Conservation (phyloP, 2,797 vertebrate genomes). For the Phataginus tetradactyla region DNA sequence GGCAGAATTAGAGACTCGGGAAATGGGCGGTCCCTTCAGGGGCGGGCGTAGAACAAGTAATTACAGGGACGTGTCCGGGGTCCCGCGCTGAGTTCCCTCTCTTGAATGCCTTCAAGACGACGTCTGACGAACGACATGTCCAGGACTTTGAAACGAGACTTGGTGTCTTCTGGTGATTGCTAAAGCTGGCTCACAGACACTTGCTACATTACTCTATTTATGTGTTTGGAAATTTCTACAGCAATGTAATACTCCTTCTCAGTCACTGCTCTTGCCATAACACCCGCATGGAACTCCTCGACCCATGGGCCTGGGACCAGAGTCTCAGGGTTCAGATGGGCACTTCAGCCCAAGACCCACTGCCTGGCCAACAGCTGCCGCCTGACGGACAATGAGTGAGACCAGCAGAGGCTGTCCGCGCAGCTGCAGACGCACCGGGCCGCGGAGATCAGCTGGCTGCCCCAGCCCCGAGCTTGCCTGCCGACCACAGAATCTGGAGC, state of each 20-base stretch:
- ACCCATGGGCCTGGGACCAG: not conserved
- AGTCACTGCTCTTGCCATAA: not conserved
- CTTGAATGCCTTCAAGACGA: not conserved
- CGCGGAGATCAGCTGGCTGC: not conserved
- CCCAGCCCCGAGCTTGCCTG: accelerated
- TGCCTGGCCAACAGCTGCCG: not conserved
- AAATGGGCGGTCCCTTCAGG: not conserved
- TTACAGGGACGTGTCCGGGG: not conserved
- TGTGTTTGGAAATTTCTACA: not conserved
- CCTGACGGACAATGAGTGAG: not conserved
- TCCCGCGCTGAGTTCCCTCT: not conserved
- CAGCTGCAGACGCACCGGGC: not conserved
- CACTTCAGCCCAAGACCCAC: not conserved
- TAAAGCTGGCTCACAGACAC: not conserved
- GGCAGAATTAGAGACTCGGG: not conserved
- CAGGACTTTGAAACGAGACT: not conserved
- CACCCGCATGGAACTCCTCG: not conserved
- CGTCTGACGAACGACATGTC: not conserved
- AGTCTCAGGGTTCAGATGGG: not conserved
- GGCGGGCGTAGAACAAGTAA: not conserved
- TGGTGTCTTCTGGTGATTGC: not conserved
- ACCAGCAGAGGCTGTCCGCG: not conserved
- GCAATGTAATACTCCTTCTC: not conserved
- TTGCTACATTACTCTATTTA: not conserved
- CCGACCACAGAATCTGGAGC: not conserved